Conservation (phyloP, 2,113 vertebrate species). For the Epinephelus lanceolatus region DNA sequence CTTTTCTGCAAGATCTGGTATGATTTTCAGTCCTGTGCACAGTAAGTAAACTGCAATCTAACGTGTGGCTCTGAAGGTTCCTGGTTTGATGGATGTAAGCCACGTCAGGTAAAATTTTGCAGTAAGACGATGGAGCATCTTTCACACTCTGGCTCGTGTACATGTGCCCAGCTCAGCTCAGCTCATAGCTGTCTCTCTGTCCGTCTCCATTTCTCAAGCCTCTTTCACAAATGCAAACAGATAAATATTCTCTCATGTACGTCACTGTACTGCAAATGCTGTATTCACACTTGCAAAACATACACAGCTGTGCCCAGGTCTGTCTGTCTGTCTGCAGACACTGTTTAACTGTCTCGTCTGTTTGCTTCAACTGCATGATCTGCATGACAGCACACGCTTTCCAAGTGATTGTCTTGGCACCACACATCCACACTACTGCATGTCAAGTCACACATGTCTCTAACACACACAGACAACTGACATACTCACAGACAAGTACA, state of each 20-base stretch:
- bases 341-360: slow-evolving; percentile 69
- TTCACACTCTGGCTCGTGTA: slow-evolving; percentile 88
- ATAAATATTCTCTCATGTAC: slow-evolving; percentile 50
- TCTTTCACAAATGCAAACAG: slow-evolving; percentile 55
- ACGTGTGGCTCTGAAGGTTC: slow-evolving; percentile 66
- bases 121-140: slow-evolving; percentile 85
- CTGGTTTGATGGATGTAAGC: slow-evolving; percentile 58
- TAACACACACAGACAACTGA: slow-evolving; percentile 20
- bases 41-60: slow-evolving; percentile 57
- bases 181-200: slow-evolving; percentile 70
- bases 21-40: slow-evolving; percentile 58
- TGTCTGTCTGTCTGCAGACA: slow-evolving; percentile 83
- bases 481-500: neutral
- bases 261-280: slow-evolving; percentile 50
- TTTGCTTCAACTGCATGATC: slow-evolving; percentile 65
- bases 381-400: slow-evolving; percentile 64
- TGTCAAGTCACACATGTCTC: slow-evolving; percentile 24
- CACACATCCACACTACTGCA: slow-evolving; percentile 41
- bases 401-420: slow-evolving; percentile 58
- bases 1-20: slow-evolving; percentile 53
- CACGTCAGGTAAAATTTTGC: slow-evolving; percentile 75
- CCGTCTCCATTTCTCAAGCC: slow-evolving; percentile 63
- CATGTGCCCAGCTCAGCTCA: slow-evolving; percentile 68
- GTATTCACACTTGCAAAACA: slow-evolving; percentile 66
- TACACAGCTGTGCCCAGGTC: slow-evolving; percentile 82